Percentiles rank a stretch among this genome's conserved stretches.
Evolutionary conservation across 2,888 invertebrate species (phyloP).

Genomic region (Acanthosepion pharaonis): DNA sequence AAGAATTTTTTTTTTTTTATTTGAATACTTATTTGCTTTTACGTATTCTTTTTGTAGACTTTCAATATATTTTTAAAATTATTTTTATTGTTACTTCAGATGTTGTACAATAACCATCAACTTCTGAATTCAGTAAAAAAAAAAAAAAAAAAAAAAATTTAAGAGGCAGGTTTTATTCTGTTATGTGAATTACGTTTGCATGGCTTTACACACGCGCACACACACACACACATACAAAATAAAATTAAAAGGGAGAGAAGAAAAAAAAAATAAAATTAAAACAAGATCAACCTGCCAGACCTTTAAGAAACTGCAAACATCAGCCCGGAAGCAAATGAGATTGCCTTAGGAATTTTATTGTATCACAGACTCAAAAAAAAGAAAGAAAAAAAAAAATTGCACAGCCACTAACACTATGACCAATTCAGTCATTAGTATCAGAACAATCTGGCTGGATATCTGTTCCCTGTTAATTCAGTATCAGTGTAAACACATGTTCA

Average conservation of each 20-base stretch:
- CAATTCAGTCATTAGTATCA: conserved; percentile 7
- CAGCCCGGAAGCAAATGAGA: conserved; percentile 33
- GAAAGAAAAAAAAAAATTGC: neutral
- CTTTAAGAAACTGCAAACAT: conserved; percentile 17
- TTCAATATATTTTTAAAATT: neutral
- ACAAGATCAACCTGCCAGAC: conserved; percentile 22
- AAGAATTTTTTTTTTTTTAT: neutral
- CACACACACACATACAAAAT: neutral
- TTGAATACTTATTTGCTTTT: neutral
- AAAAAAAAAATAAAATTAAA: neutral
- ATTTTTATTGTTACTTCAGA: neutral
- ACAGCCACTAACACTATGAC: conserved; percentile 20
- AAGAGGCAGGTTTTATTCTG: conserved; percentile 4
- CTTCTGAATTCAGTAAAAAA: no score
- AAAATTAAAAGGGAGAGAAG: neutral
- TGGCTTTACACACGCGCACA: neutral
- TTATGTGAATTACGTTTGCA: conserved; percentile 20
- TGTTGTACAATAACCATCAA: neutral
- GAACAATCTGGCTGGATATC: conserved; percentile 40
- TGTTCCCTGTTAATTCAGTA: conserved; percentile 44
- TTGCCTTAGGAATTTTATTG: conserved; percentile 33
- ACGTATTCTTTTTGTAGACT: neutral
- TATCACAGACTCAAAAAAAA: neutral
- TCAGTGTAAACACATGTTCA: neutral
- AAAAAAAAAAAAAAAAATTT: no score